phyloP scores from a whole-genome alignment of 1,140 invertebrate species.

The Idris sp. region DNA sequence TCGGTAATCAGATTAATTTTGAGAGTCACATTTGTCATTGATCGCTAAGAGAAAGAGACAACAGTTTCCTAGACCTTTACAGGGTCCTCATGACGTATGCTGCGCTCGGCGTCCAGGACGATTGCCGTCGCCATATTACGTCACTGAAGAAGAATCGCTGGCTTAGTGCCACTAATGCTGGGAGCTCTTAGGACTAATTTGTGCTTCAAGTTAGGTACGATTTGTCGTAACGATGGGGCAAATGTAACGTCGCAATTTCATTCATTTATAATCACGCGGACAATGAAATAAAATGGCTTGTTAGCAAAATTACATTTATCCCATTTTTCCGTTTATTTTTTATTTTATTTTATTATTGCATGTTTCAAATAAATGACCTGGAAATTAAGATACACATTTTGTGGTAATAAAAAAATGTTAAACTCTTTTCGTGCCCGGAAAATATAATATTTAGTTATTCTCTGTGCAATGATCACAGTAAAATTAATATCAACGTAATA shows the following conservation, averaged over 20 bases:
- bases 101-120: conserved; percentile 39
- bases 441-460: too few species aligned
- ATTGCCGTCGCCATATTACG: conserved; percentile 52
- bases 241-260: conserved; percentile 52
- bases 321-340: conserved; percentile 20
- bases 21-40: conserved; percentile 43
- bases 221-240: conserved; percentile 42
- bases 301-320: conserved; percentile 33
- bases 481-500: too few species aligned
- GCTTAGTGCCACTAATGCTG: conserved; percentile 55
- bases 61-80: conserved; percentile 45
- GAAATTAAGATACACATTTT: conserved; percentile 23
- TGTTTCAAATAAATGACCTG: conserved; percentile 28
- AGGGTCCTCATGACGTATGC: conserved; percentile 45
- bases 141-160: conserved; percentile 52
- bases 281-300: conserved; percentile 50
- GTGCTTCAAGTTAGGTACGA: conserved; percentile 54
- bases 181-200: conserved; percentile 59
- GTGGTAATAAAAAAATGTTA: too few species aligned
- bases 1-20: conserved; percentile 45
- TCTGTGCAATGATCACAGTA: too few species aligned
- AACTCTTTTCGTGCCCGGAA: too few species aligned
- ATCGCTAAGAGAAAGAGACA: conserved; percentile 32
- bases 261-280: conserved; percentile 46
- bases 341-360: conserved; percentile 22